These are phyloP conservation scores for Phortica variegata DNA, from an alignment of 1,140 invertebrate genomes.

Conservation along the genomic window DNA sequence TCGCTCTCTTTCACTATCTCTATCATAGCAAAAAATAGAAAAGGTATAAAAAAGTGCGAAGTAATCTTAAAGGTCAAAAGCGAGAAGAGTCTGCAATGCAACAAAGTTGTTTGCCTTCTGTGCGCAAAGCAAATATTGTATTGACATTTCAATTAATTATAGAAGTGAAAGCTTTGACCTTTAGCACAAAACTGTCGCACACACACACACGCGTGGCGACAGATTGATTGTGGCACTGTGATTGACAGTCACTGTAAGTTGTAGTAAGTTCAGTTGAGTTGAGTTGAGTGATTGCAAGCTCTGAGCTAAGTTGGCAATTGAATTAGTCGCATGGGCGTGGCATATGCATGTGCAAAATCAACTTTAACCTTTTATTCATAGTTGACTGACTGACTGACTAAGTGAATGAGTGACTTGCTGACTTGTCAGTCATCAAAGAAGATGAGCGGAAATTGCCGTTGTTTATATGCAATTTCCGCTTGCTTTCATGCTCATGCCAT, in stretches of 20 bases:
- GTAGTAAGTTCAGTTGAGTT: too few relatives aligned
- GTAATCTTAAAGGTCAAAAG: too few relatives aligned
- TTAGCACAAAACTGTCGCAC: not conserved
- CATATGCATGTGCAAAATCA: slow-evolving; percentile 1
- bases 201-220: not conserved
- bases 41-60: too few relatives aligned
- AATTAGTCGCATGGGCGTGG: slow-evolving; percentile 16
- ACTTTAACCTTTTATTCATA: not conserved
- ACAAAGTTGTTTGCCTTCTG: too few relatives aligned
- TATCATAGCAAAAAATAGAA: too few relatives aligned
- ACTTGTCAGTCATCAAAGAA: slow-evolving; percentile 1
- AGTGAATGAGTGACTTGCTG: not conserved
- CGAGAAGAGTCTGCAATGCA: too few relatives aligned
- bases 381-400: too few relatives aligned
- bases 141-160: slow-evolving; percentile 55
- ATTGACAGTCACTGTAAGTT: slow-evolving; percentile 11
- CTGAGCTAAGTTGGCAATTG: slow-evolving; percentile 32
- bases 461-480: slow-evolving; percentile 10
- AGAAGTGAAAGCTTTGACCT: not conserved
- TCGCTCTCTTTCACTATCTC: too few relatives aligned
- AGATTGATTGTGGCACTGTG: not conserved
- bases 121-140: slow-evolving; percentile 35
- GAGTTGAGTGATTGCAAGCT: too few relatives aligned
- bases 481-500: slow-evolving; percentile 1
- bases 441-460: not conserved